phyloP scores from a whole-genome alignment of 2,888 invertebrate genomes.

The Drosophila gaucha region DNA sequence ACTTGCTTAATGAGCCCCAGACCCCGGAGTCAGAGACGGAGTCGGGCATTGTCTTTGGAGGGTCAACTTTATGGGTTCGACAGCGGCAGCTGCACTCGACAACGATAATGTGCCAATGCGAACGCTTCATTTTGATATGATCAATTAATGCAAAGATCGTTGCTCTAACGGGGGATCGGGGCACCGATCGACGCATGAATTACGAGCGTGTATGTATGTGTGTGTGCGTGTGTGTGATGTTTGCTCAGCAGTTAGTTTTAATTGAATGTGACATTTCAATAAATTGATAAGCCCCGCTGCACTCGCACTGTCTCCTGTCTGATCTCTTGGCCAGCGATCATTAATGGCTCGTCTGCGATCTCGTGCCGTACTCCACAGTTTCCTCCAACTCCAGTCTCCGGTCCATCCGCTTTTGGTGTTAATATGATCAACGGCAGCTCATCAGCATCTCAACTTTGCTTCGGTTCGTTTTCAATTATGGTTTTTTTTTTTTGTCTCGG shows the following conservation, averaged over 20 bases:
- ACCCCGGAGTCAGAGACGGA: not conserved
- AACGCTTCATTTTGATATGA: constrained; percentile 73
- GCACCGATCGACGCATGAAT: constrained; percentile 68
- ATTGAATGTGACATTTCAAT: constrained; percentile 81
- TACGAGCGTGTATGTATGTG: constrained; percentile 27
- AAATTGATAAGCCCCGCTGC: constrained; percentile 68
- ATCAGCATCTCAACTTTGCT: constrained; percentile 73
- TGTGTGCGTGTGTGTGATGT: constrained; percentile 49
- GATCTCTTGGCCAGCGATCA: constrained; percentile 34
- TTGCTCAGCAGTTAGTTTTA: constrained; percentile 78
- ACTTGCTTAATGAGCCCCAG: constrained; percentile 67
- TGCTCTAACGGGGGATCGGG: constrained; percentile 8
- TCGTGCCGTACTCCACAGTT: constrained; percentile 36
- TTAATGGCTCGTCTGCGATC: constrained; percentile 41
- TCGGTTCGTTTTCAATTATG: constrained; percentile 60
- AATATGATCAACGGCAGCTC: constrained; percentile 78
- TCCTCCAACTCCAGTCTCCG: constrained; percentile 21
- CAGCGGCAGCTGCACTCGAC: constrained; percentile 43
- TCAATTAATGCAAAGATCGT: constrained; percentile 73
- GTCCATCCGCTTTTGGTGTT: constrained; percentile 55
- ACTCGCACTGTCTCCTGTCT: constrained; percentile 27
- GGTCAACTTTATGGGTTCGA: constrained; percentile 50
- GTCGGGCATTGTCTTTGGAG: constrained; percentile 44
- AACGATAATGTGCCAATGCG: constrained; percentile 75
- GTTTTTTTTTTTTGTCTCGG: constrained; percentile 29